These are phyloP conservation scores for Lophura nycthemera DNA, from an alignment of 2,113 vertebrate species.

Conservation along the genomic window DNA sequence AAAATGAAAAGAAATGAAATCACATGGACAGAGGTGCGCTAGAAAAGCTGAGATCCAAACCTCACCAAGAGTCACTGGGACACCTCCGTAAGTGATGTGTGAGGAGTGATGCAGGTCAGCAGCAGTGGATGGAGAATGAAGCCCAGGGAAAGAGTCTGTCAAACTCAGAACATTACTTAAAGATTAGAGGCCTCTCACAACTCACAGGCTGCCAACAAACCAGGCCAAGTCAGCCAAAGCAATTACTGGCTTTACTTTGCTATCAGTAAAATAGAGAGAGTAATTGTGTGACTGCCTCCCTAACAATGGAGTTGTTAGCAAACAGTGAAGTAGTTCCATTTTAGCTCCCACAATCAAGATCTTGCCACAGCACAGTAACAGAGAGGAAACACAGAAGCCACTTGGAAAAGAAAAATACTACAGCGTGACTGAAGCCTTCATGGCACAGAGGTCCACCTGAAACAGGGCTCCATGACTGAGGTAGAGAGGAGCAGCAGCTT, in stretches of 20 bases:
- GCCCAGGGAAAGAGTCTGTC: background rate
- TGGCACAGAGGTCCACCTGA: background rate
- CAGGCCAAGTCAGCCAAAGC: background rate
- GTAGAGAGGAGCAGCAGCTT: background rate
- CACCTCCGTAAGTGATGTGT: background rate
- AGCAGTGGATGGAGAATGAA: background rate
- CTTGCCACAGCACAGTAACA: background rate
- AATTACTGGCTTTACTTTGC: background rate
- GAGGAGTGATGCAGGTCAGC: accelerated
- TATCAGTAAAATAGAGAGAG: background rate
- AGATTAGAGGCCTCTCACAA: background rate
- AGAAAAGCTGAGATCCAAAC: background rate
- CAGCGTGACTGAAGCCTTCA: constrained; percentile 29
- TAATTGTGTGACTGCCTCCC: background rate
- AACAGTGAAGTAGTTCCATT: constrained; percentile 33
- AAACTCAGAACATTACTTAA: background rate
- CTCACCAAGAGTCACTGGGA: background rate
- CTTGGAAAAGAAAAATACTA: constrained; percentile 51
- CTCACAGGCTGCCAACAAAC: background rate
- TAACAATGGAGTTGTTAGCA: background rate
- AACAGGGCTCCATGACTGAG: background rate
- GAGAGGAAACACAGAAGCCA: constrained; percentile 39
- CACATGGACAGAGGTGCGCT: background rate
- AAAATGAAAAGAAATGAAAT: background rate
- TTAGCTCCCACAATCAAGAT: background rate